Evolutionary conservation across 1,140 invertebrate genomes (phyloP).

Genomic region (Cephus cinctus): DNA sequence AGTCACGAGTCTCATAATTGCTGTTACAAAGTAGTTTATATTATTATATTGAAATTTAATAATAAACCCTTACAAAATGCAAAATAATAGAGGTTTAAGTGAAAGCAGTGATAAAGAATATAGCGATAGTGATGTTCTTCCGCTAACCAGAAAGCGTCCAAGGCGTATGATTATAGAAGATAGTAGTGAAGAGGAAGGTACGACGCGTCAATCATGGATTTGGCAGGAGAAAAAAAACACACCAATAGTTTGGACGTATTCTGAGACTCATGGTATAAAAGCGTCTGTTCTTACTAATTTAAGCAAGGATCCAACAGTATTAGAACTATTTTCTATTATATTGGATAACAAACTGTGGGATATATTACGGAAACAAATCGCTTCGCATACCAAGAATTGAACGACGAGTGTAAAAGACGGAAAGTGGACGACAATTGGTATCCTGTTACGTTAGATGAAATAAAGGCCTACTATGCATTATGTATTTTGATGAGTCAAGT

Average conservation of each 20-base stretch:
- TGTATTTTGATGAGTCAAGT: no score
- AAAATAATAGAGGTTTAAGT: neutral
- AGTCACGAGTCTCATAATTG: neutral
- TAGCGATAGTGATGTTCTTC: constrained; percentile 6
- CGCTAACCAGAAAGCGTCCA: neutral
- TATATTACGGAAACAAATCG: constrained; percentile 9
- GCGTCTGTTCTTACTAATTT: constrained; percentile 7
- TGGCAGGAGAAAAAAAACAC: constrained; percentile 15
- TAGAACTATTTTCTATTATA: constrained; percentile 10
- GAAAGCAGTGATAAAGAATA: constrained; percentile 4
- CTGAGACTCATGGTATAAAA: constrained; percentile 10
- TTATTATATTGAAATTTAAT: neutral
- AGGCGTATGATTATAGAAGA: constrained; percentile 16
- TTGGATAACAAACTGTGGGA: constrained; percentile 2
- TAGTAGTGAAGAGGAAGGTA: constrained; percentile 14
- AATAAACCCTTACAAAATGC: neutral
- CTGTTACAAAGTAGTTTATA: neutral
- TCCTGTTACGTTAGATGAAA: no score
- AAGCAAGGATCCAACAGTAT: constrained; percentile 1
- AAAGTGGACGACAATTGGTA: neutral
- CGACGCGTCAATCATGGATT: constrained; percentile 14
- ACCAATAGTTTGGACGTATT: constrained; percentile 19
- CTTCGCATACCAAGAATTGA: constrained; percentile 1
- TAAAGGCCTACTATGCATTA: no score
- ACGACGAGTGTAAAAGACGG: neutral